Conservation (phyloP, 1,140 invertebrate genomes). For the Megalonaias nervosa region DNA sequence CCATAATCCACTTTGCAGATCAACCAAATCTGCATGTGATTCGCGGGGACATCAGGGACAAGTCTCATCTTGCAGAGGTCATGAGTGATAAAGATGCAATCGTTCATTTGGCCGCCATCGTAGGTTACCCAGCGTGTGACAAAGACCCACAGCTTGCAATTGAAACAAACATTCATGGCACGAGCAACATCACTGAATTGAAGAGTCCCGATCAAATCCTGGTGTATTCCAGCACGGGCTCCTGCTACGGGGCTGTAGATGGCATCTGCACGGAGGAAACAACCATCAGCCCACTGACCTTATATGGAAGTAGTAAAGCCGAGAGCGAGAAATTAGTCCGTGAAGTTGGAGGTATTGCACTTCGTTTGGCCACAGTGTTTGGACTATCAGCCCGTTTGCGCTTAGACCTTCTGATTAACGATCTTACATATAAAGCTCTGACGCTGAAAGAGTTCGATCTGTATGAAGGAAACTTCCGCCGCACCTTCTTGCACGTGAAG, state of each 20-base stretch:
- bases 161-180: conserved; percentile 55
- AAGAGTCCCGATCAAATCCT: conserved; percentile 51
- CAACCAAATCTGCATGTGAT: conserved; percentile 51
- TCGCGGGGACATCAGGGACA: conserved; percentile 52
- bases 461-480: conserved; percentile 60
- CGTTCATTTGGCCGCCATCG: conserved; percentile 62
- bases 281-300: conserved; percentile 55
- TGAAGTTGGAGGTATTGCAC: conserved; percentile 49
- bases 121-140: conserved; percentile 66
- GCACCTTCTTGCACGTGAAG: conserved; percentile 62
- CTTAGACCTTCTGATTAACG: conserved; percentile 62
- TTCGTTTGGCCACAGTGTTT: conserved; percentile 63
- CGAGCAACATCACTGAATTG: conserved; percentile 50
- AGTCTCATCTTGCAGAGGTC: conserved; percentile 38
- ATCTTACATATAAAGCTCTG: conserved; percentile 61
- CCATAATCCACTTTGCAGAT: conserved; percentile 45
- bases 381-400: conserved; percentile 60
- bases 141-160: conserved; percentile 54
- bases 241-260: conserved; percentile 63
- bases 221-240: conserved; percentile 63
- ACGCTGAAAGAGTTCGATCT: conserved; percentile 58
- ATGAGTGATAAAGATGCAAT: conserved; percentile 53
- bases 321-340: conserved; percentile 56
- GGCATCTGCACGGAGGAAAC: conserved; percentile 61
- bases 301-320: conserved; percentile 61